Percentiles rank a stretch among this genome's conserved stretches.
Conservation (phyloP, 2,888 invertebrate species). For the Drosophila lutescens region DNA sequence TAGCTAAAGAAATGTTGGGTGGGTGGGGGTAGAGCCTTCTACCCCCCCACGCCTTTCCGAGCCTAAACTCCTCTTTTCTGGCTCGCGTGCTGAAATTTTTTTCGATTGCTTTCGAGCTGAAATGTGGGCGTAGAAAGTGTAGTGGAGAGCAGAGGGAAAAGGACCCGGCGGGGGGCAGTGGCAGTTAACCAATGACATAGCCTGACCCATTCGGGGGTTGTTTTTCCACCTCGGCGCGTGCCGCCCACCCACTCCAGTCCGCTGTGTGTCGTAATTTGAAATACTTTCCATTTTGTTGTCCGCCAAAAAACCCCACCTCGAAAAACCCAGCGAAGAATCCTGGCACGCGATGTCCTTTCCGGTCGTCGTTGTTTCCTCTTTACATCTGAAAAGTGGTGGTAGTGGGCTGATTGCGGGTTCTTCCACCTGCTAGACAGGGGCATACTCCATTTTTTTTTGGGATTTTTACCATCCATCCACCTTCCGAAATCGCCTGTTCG, state of each 20-base stretch:
- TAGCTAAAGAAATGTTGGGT: slow-evolving; percentile 15
- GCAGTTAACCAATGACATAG: slow-evolving; percentile 75
- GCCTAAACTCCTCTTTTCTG: slow-evolving; percentile 2
- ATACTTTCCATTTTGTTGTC: slow-evolving; percentile 78
- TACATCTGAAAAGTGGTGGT: slow-evolving; percentile 34
- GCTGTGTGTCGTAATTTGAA: slow-evolving; percentile 68
- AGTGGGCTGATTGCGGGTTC: slow-evolving; percentile 3
- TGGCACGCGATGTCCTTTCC: slow-evolving; percentile 83
- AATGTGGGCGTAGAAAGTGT: slow-evolving; percentile 23
- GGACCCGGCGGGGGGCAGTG: slow-evolving; percentile 18
- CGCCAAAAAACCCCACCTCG: slow-evolving; percentile 29
- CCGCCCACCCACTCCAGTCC: slow-evolving; percentile 24
- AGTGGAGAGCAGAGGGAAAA: not conserved
- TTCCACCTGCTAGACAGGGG: slow-evolving; percentile 28
- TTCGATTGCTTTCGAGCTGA: slow-evolving; percentile 70
- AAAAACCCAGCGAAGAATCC: slow-evolving; percentile 27
- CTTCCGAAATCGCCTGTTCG: slow-evolving; percentile 70
- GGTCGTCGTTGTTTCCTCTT: slow-evolving; percentile 75
- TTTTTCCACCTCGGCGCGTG: slow-evolving; percentile 69
- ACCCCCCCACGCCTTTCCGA: not conserved
- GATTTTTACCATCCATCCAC: slow-evolving; percentile 5
- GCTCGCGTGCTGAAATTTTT: slow-evolving; percentile 74
- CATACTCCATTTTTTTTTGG: slow-evolving; percentile 35
- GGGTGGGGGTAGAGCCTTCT: not conserved
- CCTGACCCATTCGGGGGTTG: slow-evolving; percentile 59